Percentiles rank a stretch among this genome's conserved stretches.
phyloP scores from a whole-genome alignment of 2,113 vertebrate species.

The Theropithecus gelada region DNA sequence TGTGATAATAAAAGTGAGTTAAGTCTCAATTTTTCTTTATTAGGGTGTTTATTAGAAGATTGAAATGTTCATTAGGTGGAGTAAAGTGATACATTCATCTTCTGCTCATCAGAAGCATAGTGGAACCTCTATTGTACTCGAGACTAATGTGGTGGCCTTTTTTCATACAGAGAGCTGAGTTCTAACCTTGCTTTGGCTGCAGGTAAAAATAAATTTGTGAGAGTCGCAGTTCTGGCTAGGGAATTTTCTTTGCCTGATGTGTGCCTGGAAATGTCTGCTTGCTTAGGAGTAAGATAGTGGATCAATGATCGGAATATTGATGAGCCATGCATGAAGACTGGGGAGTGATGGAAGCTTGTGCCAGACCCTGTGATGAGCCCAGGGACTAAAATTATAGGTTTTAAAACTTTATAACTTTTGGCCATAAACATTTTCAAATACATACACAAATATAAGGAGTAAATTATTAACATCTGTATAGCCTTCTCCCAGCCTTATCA shows the following conservation, averaged over 20 bases:
- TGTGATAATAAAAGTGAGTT: conserved; percentile 86
- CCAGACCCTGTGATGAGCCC: not conserved
- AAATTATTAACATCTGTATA: not conserved
- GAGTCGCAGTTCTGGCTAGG: not conserved
- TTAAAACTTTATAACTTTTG: not conserved
- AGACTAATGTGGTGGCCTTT: not conserved
- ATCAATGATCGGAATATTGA: not conserved
- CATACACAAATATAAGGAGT: not conserved
- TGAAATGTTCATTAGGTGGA: conserved; percentile 79
- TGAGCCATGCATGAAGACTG: not conserved
- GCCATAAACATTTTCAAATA: not conserved
- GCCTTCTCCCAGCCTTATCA: not conserved
- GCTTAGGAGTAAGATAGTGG: not conserved
- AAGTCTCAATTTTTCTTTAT: conserved; percentile 84
- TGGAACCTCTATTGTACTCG: not conserved
- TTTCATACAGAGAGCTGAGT: not conserved
- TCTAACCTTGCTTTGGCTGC: conserved; percentile 41
- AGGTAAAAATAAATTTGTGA: not conserved
- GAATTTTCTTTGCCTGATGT: not conserved
- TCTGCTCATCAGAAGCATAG: conserved; percentile 44
- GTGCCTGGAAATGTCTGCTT: not conserved
- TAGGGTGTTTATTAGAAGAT: conserved; percentile 84
- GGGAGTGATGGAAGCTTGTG: not conserved
- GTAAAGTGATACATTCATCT: conserved; percentile 64
- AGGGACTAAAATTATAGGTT: not conserved